Conservation (phyloP, 1,140 invertebrate species). For the Drosophila littoralis region DNA sequence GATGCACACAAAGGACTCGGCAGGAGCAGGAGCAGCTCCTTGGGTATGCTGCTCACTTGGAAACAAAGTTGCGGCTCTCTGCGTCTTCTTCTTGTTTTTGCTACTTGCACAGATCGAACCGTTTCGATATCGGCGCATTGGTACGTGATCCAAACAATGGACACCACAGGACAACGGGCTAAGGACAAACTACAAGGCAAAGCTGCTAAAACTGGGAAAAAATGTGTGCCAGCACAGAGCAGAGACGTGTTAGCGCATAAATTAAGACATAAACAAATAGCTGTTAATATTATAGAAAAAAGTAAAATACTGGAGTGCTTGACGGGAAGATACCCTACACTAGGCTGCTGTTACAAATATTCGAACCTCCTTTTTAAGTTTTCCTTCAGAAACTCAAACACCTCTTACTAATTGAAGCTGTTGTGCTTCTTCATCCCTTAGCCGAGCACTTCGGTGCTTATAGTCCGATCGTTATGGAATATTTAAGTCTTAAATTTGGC, state of each 20-base stretch:
- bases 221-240: conserved; percentile 54
- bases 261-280: conserved; percentile 67
- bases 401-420: no score
- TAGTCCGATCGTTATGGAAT: no score
- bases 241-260: conserved; percentile 69
- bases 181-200: conserved; percentile 44
- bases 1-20: conserved; percentile 32
- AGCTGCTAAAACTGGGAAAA: conserved; percentile 14
- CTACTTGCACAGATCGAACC: conserved; percentile 64
- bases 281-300: conserved; percentile 40
- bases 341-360: no score
- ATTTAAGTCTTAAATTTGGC: no score
- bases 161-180: conserved; percentile 43
- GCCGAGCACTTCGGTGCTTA: no score
- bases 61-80: conserved; percentile 67
- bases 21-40: conserved; percentile 44
- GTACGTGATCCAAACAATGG: conserved; percentile 76
- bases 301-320: no score
- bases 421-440: no score
- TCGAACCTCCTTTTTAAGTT: no score
- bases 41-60: conserved; percentile 57
- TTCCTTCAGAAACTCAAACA: no score
- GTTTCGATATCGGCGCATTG: conserved; percentile 68
- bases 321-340: no score
- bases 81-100: neutral